Base-by-base conservation (phyloP, 2,888 invertebrate species). In the Lasioglossum calceatum region DNA sequence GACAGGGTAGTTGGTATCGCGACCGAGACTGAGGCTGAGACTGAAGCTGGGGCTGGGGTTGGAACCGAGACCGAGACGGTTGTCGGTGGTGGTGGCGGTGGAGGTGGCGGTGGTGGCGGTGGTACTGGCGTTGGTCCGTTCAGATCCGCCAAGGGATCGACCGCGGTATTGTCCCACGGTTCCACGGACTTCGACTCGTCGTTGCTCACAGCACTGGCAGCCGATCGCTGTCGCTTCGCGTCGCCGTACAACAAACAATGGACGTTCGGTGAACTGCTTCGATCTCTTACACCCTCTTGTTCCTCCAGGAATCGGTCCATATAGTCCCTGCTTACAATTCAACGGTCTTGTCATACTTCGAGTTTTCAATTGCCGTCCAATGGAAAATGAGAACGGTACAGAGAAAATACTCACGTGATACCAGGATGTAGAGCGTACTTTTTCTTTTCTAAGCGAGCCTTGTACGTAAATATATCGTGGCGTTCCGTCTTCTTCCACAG, bases 401-500 rank as follows among this genome's bases (percentile, higher is more conserved):
- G 87, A 92, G 76, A 88, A 95, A 96, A 95, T 95, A 97, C 97
- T 95, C 92, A 95, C 93, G 98, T 98, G 91, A 98, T 97, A 78
- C 98, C 98, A 8, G 99, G 99, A 96, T 99, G 98, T 74, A 99
- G 95, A 8, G 98, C 97, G 94, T 98, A 99, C 94, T 99, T 98
- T 95, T 98, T 98, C 96, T 99, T 99, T 94, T 99, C 99, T 91
- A 98, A 95, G 77, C 98, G 96, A 16, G 98, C 97, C 95, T 98
- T 98, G 94, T 98, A 98, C 0, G 98, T 98, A 94, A 97, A 97
- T 92, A 97, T 97, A 95, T 99, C 99, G 95, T 99, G 99, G 32
- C 99, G 96, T 94, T 99, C 99, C 44, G 99, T 99, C 95, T 99
- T 99, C 96, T 99, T 99, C 99, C 99, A 99, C 81, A 99, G 96